Base-by-base conservation (phyloP, 2,113 vertebrate genomes). In the Vulpes ferrilata region DNA sequence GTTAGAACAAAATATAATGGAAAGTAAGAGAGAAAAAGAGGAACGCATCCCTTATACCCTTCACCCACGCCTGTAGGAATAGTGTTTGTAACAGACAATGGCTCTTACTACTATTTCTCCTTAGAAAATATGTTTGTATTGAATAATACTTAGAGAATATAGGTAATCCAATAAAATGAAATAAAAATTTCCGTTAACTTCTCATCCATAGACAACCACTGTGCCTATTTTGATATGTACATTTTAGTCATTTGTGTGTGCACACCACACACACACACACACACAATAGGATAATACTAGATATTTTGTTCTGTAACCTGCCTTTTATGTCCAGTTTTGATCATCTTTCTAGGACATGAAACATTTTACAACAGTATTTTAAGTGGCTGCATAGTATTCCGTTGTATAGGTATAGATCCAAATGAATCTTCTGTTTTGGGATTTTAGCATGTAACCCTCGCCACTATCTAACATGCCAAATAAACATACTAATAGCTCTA, bases 121-220 rank as follows among this genome's bases (percentile, higher is more conserved):
- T 96, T 53, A 79, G 87, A 79, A 20, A 93, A 65, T 43, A 60
- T 12, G 81, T 16, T 22, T 73, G 32, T 76, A 64, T 67, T 94
- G 43, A 55, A 65, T 92, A 85, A 32, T 16, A 88, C n/a, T 87
- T 88, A 74, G 76, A 88, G 91, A 97, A 38, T 30, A 22, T 19
- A 78, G 6, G 67, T 74, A 59, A 71, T 35, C 20, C 81, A 91
- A 55, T 51, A 32, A 30, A 79, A 88, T 53, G 64, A 95, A 88
- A 55, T 81, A 38, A 38, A 65, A 53, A 25, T 82, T 81, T 93
- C 17, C 67, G 89, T 90, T 78, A 73, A 76, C n/a, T 80, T 90
- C 4, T 51, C 30, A 27, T 79, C 32, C n/a, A 51, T 16, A 90
- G 64, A 59, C 10, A 78, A 55, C 2, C 20, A 86, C 1, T 87